phyloP scores from a whole-genome alignment of 2,113 vertebrate genomes.

The Halichoerus grypus region DNA sequence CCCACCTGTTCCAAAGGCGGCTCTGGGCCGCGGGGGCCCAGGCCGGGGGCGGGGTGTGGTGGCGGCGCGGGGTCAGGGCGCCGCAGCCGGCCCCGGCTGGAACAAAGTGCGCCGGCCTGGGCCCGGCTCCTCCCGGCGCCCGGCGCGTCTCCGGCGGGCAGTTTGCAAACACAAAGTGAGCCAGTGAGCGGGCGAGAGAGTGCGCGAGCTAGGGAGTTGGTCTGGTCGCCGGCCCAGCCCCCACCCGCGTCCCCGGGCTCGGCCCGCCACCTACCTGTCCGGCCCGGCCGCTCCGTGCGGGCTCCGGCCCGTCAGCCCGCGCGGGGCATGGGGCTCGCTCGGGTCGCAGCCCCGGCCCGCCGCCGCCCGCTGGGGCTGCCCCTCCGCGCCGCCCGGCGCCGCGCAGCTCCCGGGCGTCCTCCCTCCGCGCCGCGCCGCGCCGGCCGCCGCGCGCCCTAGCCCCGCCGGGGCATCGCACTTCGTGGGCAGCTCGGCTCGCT shows the following conservation, averaged over 20 bases:
- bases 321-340: conserved; percentile 81
- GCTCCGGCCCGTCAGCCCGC: conserved; percentile 81
- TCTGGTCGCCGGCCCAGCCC: conserved; percentile 72
- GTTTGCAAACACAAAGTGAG: conserved; percentile 85
- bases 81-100: conserved; percentile 49
- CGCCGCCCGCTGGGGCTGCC: conserved; percentile 73
- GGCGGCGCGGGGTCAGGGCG: conserved; percentile 35
- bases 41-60: conserved; percentile 27
- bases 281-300: conserved; percentile 73
- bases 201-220: conserved; percentile 75
- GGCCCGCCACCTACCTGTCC: conserved; percentile 79
- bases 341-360: conserved; percentile 76
- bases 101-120: conserved; percentile 81
- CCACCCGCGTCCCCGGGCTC: conserved; percentile 66
- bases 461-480: conserved; percentile 78
- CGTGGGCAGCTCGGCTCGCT: conserved; percentile 40
- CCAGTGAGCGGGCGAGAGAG: conserved; percentile 69
- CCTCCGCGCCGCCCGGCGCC: conserved; percentile 61
- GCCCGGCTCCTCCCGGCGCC: conserved; percentile 75
- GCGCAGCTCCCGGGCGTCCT: conserved; percentile 70
- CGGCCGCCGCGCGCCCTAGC: conserved; percentile 65
- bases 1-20: conserved; percentile 81
- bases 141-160: conserved; percentile 78
- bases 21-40: conserved; percentile 11
- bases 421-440: conserved; percentile 58